A percentile compares a stretch with the other conserved stretches of the same genome.
These are phyloP conservation scores for Lymantria dispar DNA, from an alignment of 2,888 invertebrate genomes.

Conservation along the genomic window DNA sequence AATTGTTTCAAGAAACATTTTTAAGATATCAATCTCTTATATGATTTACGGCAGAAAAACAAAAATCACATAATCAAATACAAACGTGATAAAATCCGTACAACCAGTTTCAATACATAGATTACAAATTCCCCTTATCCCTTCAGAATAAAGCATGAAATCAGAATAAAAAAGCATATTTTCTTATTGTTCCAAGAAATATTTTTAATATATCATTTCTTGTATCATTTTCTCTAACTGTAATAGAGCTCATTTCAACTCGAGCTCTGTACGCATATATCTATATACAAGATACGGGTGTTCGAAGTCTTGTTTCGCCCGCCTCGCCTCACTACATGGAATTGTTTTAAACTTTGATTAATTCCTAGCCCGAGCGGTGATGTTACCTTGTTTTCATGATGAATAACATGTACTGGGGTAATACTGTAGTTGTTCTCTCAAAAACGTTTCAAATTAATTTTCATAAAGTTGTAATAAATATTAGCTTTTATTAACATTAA, in stretches of 20 bases:
- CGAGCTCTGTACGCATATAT: neutral
- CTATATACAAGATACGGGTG: conserved; percentile 16
- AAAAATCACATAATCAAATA: too few species aligned
- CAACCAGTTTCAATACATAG: too few species aligned
- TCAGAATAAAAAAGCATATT: too few species aligned
- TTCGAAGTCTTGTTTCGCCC: conserved; percentile 37
- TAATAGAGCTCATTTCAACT: conserved; percentile 1
- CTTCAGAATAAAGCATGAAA: too few species aligned
- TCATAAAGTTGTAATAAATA: neutral
- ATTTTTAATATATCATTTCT: too few species aligned
- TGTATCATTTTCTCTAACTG: neutral
- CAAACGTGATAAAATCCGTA: too few species aligned
- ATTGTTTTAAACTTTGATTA: conserved; percentile 81
- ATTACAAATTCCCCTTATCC: too few species aligned
- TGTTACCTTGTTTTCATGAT: conserved; percentile 69
- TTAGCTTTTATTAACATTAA: neutral
- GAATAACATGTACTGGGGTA: conserved; percentile 39
- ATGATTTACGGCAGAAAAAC: too few species aligned
- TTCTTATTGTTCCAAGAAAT: too few species aligned
- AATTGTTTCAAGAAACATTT: too few species aligned
- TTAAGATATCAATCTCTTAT: too few species aligned
- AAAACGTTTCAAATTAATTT: conserved; percentile 31
- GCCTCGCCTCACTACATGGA: conserved; percentile 60
- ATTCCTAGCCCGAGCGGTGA: conserved; percentile 64
- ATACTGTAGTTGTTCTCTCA: conserved; percentile 40